Base-by-base conservation (phyloP, 2,113 vertebrate genomes). In the Salvelinus fontinalis region DNA sequence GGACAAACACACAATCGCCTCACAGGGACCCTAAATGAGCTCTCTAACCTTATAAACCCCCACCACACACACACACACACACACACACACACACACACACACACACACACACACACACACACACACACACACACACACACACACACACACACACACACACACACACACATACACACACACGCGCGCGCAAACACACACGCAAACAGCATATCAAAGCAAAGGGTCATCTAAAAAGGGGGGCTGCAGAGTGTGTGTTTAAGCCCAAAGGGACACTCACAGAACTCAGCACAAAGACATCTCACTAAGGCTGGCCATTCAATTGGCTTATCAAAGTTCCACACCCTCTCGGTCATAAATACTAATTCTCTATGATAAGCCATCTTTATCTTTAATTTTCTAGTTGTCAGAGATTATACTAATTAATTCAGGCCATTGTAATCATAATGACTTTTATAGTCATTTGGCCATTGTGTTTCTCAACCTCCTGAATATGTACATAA, bases 21-120 rank as follows among this genome's bases (percentile, higher is more conserved):
- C 39, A 44, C 9, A 44, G 39, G 8, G 39, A 44, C 9, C 39
- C 39, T 44, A 44, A 44, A 44, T 11, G 39, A 44, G 39, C 9
- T 44, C 39, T 44, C 39, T 73, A 57, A 79, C 80, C 75, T 80
- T 67, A 44, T 31, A 22, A 67, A 72, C 51, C 18, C 26, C 16
- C 24, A 54, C 54, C 49, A 71, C 62, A 71, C 44, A 78, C 57
- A 60, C 77, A 75, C 24, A 57, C 70, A 51, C 69, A 49, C 39
- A 39, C 7, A 9, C 5, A 34, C 31, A 7, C 34, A 34, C 1
- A 34, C 5, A 34, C 34, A 34, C 34, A n/a, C n/a, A n/a, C n/a
- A n/a, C n/a, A n/a, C n/a, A n/a, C n/a, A n/a, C n/a, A n/a, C n/a
- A n/a, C n/a, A n/a, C 49, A 71, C 62, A 71, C 44, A 78, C 57